Evolutionary conservation across 2,113 vertebrate species (phyloP), one percentile per base, ranked within the genome.

Genomic region (Damaliscus lunatus): DNA sequence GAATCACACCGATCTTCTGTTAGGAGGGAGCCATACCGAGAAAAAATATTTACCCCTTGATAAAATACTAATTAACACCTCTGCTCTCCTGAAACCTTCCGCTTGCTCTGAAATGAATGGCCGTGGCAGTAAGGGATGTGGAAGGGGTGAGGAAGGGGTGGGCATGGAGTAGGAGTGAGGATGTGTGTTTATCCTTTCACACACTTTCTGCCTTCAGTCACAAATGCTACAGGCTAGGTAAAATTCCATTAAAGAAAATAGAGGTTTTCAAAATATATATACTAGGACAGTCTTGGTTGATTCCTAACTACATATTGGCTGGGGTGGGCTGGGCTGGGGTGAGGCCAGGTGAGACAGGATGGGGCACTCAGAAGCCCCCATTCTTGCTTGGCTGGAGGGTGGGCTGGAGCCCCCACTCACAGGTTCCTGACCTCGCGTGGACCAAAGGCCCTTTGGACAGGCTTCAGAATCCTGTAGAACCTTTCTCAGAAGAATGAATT

Each of bases 301-400:
- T 89, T 90, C 74, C 85, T 87, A 25, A 50, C 33, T 71, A 8
- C 25, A 1, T 62, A 15, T 21, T 60, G 33, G 60, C 62, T 9
- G 33, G 33, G 31, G 33, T 71, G 64, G n/a, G 64, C n/a, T 71
- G n/a, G 4, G 64, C n/a, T 71, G 17, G n/a, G 67, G 10, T 23
- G 19, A 1, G 19, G 19, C 21, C 2, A 1, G 67, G 6, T 27
- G 36, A 29, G 25, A 14, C 0, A 3, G 33, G n/a, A 5, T 1
- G 0, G 21, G 9, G 6, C 43, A 36, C 59, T 83, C 25, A 71
- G 33, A 89, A 80, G 78, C n/a, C 27, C 17, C 7, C 2, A 59
- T 55, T 36, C 31, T 48, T 46, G 15, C 29, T 27, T 46, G 36
- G 15, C 36, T 71, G 23, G 31, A 84, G 46, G 59, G 17, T 64